These are phyloP conservation scores for Micrasema minimum DNA, from an alignment of 1,140 invertebrate species.

Conservation along the genomic window DNA sequence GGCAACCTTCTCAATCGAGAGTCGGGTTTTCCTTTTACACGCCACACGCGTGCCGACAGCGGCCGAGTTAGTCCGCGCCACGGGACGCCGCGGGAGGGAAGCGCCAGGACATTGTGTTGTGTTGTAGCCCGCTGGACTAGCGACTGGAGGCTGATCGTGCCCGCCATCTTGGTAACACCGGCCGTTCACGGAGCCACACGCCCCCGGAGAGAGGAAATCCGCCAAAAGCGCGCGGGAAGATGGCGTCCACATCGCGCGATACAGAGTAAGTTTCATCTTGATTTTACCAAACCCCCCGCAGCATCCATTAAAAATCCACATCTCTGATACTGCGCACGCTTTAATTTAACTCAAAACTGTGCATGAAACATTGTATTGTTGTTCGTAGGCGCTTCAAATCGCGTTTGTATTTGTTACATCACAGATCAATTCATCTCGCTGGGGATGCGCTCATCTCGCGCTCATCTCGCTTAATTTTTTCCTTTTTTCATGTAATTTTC, in stretches of 20 bases:
- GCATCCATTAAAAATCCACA: neutral
- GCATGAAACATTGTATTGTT: too few species aligned
- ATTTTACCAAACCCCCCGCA: neutral
- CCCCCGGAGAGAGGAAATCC: neutral
- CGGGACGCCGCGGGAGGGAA: slow-evolving; percentile 27
- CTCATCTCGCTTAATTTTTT: slow-evolving; percentile 20
- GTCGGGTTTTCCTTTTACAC: slow-evolving; percentile 12
- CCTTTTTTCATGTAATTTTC: slow-evolving; percentile 1
- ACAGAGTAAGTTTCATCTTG: slow-evolving; percentile 22
- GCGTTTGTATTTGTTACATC: slow-evolving; percentile 30
- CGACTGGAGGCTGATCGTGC: slow-evolving; percentile 1
- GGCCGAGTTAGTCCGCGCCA: slow-evolving; percentile 47
- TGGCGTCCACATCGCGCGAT: slow-evolving; percentile 31
- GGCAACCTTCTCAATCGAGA: slow-evolving; percentile 32
- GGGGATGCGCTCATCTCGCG: slow-evolving; percentile 18
- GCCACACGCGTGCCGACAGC: slow-evolving; percentile 53
- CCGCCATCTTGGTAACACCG: slow-evolving; percentile 9
- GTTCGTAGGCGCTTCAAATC: neutral
- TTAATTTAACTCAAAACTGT: neutral
- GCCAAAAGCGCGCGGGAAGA: neutral
- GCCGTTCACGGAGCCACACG: neutral
- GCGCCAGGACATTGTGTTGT: slow-evolving; percentile 16
- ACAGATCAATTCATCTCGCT: slow-evolving; percentile 33
- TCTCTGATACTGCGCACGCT: neutral
- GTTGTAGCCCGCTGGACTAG: slow-evolving; percentile 24